phyloP scores from a whole-genome alignment of 1,140 invertebrate genomes.

The Drosophila athabasca region DNA sequence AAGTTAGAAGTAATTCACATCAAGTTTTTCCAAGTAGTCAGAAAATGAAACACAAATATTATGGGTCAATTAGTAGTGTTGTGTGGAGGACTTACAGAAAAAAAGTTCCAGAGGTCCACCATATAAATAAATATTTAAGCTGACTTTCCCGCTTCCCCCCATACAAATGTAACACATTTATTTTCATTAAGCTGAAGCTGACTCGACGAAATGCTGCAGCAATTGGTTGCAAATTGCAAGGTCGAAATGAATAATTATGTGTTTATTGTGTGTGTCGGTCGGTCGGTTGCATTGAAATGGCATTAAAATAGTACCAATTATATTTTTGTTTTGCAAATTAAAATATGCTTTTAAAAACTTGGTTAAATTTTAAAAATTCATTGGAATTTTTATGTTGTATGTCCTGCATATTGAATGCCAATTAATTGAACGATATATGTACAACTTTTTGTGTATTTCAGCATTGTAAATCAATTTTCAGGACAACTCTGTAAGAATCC shows the following conservation, averaged over 20 bases:
- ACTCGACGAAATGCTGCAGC: slow-evolving; percentile 1
- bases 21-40: not conserved
- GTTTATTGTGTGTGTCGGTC: slow-evolving; percentile 19
- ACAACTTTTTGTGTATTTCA: slow-evolving; percentile 33
- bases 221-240: slow-evolving; percentile 20
- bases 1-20: slow-evolving; percentile 18
- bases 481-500: slow-evolving; percentile 24
- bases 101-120: too few species aligned
- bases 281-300: slow-evolving; percentile 18
- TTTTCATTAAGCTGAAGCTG: slow-evolving; percentile 9
- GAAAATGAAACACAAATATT: not conserved
- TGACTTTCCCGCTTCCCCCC: not conserved
- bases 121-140: not conserved
- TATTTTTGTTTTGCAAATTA: slow-evolving; percentile 11
- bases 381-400: not conserved
- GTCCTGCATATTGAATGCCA: slow-evolving; percentile 31
- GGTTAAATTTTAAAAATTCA: slow-evolving; percentile 25
- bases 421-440: slow-evolving; percentile 40
- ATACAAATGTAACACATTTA: not conserved
- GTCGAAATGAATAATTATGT: slow-evolving; percentile 36
- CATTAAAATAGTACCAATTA: slow-evolving; percentile 22
- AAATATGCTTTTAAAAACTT: slow-evolving; percentile 17
- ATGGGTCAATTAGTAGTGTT: too few species aligned
- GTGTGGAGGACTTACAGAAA: too few species aligned
- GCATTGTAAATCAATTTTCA: slow-evolving; percentile 59